Base-by-base conservation (phyloP, 1,140 invertebrate species). In the Hypsibius dujardini region DNA sequence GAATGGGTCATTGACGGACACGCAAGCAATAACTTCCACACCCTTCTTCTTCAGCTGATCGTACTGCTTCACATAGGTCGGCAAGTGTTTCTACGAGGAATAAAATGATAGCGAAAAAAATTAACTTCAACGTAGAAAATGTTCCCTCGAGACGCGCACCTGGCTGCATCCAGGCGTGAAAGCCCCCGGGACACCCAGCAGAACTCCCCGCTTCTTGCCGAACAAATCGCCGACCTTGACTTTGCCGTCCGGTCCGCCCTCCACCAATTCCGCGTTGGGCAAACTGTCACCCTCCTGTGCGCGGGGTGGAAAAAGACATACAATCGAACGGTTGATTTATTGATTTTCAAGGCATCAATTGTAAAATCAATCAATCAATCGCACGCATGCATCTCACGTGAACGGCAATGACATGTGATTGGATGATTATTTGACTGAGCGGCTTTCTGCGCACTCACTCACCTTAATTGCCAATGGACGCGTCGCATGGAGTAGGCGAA, bases 121-220 rank as follows among this genome's bases (percentile, higher is more conserved):
- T 28, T 28, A 28, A 28, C 28, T 28, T 28, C 28, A 28, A 28
- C 28, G 28, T 28, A 28, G 50, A 12, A 56, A 56, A 56, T 56
- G 7, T 56, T 56, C 28, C 28, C 28, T 28, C 28, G 28, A 28
- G 28, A 28, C n/a, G n/a, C 50, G n/a, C 77, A 88, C 88, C 81
- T 91, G 89, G 0, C 89, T 90, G 78, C 92, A 96, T 40, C 90
- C 90, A n/a, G 92, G 92, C 2, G 92, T 95, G 76, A 94, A 95
- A 2, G 92, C 92, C 45, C 92, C 92, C 40, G 92, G 90, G 46
- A 95, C 91, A 47, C 87, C 92, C 80, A 96, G 92, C 69, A 95
- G 77, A 7, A 95, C 83, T 0, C 92, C 85, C 77, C 89, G 92
- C 76, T 91, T 92, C n/a, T 86, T 87, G 70, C 83, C 82, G 62